Base-by-base conservation (phyloP, 2,888 invertebrate species). In the Cryptocephalus primarius region DNA sequence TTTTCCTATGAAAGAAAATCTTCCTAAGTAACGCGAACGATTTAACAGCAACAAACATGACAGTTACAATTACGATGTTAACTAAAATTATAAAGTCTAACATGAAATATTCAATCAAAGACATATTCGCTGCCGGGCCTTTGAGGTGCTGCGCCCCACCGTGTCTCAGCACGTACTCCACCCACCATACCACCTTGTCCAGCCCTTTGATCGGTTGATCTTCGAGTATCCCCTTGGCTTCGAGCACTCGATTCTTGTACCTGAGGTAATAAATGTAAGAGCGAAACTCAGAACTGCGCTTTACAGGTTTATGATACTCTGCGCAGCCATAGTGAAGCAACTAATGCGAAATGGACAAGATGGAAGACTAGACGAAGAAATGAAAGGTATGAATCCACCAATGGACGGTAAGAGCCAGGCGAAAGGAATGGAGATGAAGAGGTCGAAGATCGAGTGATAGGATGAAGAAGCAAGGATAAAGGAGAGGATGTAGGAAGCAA, bases 241-340 rank as follows among this genome's bases (percentile, higher is more conserved):
- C 47, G 34, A 45, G 42, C 43, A 57, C 52, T 9, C 53, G 54
- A 48, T 50, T 14, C 41, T 48, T 53, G 38, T 57, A 58, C 39
- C 57, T 56, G 42, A 39, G 10, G 10, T 34, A 34, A 34, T 34
- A n/a, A 34, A 9, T 34, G 9, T 9, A 34, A n/a, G 34, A 34
- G 9, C 34, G 9, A 34, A 9, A 34, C n/a, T n/a, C n/a, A 34
- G 34, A 34, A 9, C 34, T 34, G 34, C 34, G n/a, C n/a, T n/a
- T n/a, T n/a, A n/a, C n/a, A n/a, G 14, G 33, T 39, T 39, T 12
- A 8, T 39, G 8, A 39, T 39, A 39, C 39, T 12, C 12, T 10
- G n/a, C n/a, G n/a, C 11, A 39, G 12, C 39, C 39, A 39, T 12
- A 9, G 39, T 9, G n/a, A 14, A 14, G 39, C 8, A n/a, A 39